A percentile compares a stretch with the other conserved stretches of the same genome.
Evolutionary conservation across 2,888 invertebrate species (phyloP).

Genomic region (Pinctada fucata): DNA sequence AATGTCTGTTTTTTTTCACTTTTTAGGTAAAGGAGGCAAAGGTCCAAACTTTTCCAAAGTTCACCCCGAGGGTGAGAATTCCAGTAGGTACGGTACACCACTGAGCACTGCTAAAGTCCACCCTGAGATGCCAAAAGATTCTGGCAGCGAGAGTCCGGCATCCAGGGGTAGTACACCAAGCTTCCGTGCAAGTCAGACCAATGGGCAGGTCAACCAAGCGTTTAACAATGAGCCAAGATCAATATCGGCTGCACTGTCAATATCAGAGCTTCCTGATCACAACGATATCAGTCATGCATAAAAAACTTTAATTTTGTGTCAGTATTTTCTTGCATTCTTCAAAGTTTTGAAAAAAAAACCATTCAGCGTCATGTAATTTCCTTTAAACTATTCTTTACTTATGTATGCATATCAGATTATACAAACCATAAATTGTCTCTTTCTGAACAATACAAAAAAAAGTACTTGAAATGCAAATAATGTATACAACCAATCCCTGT

Average conservation of each 20-base stretch:
- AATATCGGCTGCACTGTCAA: neutral
- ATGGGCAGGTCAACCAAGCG: slow-evolving; percentile 16
- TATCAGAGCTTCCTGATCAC: neutral
- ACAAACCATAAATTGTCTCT: no score
- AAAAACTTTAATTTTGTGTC: neutral
- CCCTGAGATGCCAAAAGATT: neutral
- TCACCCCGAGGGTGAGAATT: neutral
- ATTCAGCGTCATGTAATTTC: no score
- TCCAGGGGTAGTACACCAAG: neutral
- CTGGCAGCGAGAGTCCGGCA: neutral
- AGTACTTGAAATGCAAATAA: no score
- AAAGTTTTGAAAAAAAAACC: no score
- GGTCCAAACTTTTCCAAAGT: neutral
- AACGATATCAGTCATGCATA: neutral
- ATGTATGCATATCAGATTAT: no score
- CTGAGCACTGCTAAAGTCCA: neutral
- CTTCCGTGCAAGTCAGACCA: slow-evolving; percentile 1
- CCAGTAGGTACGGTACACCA: neutral
- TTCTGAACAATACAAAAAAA: no score
- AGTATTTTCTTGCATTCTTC: no score
- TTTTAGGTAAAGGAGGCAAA: neutral
- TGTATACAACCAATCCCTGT: no score
- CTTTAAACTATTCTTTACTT: no score
- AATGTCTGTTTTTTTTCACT: neutral
- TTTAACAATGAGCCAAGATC: slow-evolving; percentile 17